These are phyloP conservation scores for Zapus hudsonius DNA, from an alignment of 2,113 vertebrate species.

Conservation along the genomic window DNA sequence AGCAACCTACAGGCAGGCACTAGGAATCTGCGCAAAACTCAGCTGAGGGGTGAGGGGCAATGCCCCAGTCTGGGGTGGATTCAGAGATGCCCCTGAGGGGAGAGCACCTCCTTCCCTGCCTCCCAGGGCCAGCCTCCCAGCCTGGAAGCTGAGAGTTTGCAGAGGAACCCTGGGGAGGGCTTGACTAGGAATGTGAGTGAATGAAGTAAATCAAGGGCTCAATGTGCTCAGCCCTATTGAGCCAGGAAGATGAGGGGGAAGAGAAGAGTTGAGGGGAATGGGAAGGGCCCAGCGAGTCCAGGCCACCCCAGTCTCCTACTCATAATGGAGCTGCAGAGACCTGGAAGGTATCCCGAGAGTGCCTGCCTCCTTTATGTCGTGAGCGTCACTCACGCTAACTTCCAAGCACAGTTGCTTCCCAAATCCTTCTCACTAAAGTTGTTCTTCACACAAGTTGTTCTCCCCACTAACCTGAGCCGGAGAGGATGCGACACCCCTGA, in stretches of 20 bases:
- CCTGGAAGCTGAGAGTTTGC: neutral
- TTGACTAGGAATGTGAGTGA: neutral
- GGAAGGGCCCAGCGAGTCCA: neutral
- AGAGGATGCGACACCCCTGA: neutral
- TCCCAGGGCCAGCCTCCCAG: neutral
- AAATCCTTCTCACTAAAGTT: neutral
- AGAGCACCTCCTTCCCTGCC: neutral
- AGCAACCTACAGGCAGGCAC: slow-evolving; percentile 84
- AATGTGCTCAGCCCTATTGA: neutral
- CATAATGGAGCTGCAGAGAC: accelerated
- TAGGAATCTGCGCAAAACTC: slow-evolving; percentile 82
- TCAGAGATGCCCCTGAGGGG: neutral
- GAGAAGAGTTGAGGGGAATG: neutral
- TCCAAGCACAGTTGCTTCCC: neutral
- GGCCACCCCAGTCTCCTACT: neutral
- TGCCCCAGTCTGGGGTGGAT: neutral
- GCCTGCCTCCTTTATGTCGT: neutral
- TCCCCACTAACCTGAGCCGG: neutral
- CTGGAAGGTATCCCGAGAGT: neutral
- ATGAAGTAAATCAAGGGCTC: neutral
- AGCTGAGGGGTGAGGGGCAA: slow-evolving; percentile 81
- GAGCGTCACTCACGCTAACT: neutral
- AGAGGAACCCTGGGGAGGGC: neutral
- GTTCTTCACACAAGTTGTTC: no score
- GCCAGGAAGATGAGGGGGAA: neutral